These are phyloP conservation scores for Aricia artaxerxes DNA, from an alignment of 2,888 invertebrate genomes.

Conservation along the genomic window DNA sequence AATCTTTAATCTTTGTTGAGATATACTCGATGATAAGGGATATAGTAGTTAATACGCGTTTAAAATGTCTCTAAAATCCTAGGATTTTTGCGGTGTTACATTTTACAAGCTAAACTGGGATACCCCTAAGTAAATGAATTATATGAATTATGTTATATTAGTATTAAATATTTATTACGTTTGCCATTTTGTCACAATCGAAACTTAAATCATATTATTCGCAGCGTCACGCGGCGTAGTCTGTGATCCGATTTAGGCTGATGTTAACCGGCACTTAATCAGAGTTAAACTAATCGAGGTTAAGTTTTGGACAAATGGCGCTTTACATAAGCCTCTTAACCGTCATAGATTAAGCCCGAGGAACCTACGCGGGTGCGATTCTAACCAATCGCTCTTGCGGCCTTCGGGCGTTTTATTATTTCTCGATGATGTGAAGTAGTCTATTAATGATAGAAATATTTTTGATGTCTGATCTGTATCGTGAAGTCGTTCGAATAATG, in stretches of 20 bases:
- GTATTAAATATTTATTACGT: slow-evolving; percentile 16
- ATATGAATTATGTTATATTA: slow-evolving; percentile 16
- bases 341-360: slow-evolving; percentile 21
- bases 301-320: slow-evolving; percentile 7
- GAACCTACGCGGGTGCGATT: slow-evolving; percentile 35
- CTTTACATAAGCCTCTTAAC: slow-evolving; percentile 5
- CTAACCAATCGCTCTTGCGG: slow-evolving; percentile 44
- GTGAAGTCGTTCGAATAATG: slow-evolving; percentile 68
- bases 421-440: slow-evolving; percentile 68
- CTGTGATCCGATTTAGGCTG: not conserved
- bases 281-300: slow-evolving; percentile 9
- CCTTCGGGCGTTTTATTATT: slow-evolving; percentile 61
- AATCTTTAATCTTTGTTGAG: not conserved
- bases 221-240: slow-evolving; percentile 18
- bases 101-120: not conserved
- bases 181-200: not conserved
- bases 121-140: not conserved
- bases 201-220: not conserved
- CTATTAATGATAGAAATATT: slow-evolving; percentile 72
- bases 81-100: not conserved
- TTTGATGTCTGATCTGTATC: slow-evolving; percentile 77
- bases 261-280: not conserved
- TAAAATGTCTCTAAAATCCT: not conserved
- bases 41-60: not conserved
- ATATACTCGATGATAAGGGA: not conserved